Evolutionary conservation across 2,888 invertebrate genomes (phyloP).

Genomic region (Acleris sparsana): DNA sequence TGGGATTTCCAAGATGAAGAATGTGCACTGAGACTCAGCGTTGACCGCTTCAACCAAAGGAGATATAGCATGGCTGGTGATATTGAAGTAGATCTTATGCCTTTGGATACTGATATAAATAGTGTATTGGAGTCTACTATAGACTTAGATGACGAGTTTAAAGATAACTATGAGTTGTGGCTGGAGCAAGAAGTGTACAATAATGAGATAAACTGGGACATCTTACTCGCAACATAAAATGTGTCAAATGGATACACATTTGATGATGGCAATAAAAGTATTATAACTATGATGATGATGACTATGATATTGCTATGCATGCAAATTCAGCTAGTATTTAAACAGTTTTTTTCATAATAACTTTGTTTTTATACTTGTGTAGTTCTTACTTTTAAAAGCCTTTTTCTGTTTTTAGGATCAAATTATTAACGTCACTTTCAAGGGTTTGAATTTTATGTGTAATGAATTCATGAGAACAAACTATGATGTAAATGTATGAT

Average conservation of each 20-base stretch:
- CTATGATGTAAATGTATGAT: too few relatives aligned
- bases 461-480: slow-evolving; percentile 3
- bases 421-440: slow-evolving; percentile 10
- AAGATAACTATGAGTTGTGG: slow-evolving; percentile 97
- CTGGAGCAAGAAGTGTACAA: slow-evolving; percentile 98
- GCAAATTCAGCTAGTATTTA: slow-evolving; percentile 19
- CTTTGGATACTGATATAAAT: slow-evolving; percentile 91
- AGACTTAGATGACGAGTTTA: slow-evolving; percentile 96
- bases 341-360: slow-evolving; percentile 20
- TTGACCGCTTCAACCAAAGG: slow-evolving; percentile 97
- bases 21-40: slow-evolving; percentile 95
- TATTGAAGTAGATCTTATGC: slow-evolving; percentile 84
- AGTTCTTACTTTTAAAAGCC: slow-evolving; percentile 16
- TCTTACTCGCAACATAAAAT: slow-evolving; percentile 63
- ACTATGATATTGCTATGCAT: slow-evolving; percentile 21
- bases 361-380: slow-evolving; percentile 17
- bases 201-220: slow-evolving; percentile 92
- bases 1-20: slow-evolving; percentile 99
- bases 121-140: slow-evolving; percentile 90
- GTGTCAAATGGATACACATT: slow-evolving; percentile 15
- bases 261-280: slow-evolving; percentile 29
- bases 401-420: slow-evolving; percentile 15
- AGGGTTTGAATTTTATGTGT: slow-evolving; percentile 2
- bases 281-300: slow-evolving; percentile 15
- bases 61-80: slow-evolving; percentile 87